A percentile compares a stretch with the other conserved stretches of the same genome.
Evolutionary conservation across 2,888 invertebrate genomes (phyloP).

Genomic region (Callyntrura sp.): DNA sequence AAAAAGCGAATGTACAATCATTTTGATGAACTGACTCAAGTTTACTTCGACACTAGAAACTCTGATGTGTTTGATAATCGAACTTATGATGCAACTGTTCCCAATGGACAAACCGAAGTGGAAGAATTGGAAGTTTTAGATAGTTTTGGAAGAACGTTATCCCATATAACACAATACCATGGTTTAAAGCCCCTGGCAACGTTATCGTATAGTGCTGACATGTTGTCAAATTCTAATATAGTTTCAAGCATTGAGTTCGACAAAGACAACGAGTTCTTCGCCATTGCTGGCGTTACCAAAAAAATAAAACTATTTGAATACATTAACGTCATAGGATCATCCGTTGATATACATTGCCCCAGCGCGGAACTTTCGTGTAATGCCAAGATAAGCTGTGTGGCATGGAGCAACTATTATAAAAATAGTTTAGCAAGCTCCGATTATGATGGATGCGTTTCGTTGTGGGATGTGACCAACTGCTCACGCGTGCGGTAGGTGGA

Average conservation of each 20-base stretch:
- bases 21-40: slow-evolving; percentile 95
- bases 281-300: slow-evolving; percentile 97
- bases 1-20: slow-evolving; percentile 93
- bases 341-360: slow-evolving; percentile 96
- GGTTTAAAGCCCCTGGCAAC: slow-evolving; percentile 93
- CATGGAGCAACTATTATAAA: slow-evolving; percentile 97
- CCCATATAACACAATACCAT: slow-evolving; percentile 93
- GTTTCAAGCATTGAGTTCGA: slow-evolving; percentile 98
- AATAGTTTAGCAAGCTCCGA: slow-evolving; percentile 95
- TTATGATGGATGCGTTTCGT: slow-evolving; percentile 96
- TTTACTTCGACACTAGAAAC: slow-evolving; percentile 92
- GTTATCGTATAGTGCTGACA: slow-evolving; percentile 95
- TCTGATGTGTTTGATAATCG: slow-evolving; percentile 89
- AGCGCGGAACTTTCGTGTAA: slow-evolving; percentile 95
- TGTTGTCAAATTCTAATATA: slow-evolving; percentile 92
- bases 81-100: slow-evolving; percentile 80
- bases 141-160: slow-evolving; percentile 93
- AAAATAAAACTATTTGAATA: slow-evolving; percentile 97
- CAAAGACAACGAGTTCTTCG: slow-evolving; percentile 97
- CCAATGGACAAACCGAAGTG: slow-evolving; percentile 84
- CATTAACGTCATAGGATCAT: slow-evolving; percentile 92
- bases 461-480: slow-evolving; percentile 95
- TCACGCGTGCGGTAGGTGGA: slow-evolving; percentile 87
- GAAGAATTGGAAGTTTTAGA: slow-evolving; percentile 88
- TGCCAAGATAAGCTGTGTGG: slow-evolving; percentile 97